phyloP scores from a whole-genome alignment of 2,797 vertebrate genomes.

The Sebastes iracundus region DNA sequence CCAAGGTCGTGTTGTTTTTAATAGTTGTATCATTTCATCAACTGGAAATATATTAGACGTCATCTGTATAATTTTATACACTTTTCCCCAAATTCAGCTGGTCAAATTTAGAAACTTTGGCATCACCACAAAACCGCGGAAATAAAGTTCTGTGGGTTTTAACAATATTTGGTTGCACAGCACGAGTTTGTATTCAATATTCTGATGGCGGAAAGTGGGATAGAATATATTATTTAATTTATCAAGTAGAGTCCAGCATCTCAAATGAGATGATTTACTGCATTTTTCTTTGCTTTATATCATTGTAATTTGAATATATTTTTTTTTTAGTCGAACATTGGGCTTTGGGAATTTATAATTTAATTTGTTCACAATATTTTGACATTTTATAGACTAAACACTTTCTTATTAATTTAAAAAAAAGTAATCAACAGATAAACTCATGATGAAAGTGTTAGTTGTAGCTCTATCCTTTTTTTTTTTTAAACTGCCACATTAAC shows the following conservation, averaged over 20 bases:
- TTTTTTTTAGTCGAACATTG: background rate
- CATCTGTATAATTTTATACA: background rate
- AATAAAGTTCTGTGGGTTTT: background rate
- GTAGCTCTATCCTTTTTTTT: too few relatives aligned
- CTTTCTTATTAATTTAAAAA: background rate
- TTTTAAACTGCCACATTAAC: too few relatives aligned
- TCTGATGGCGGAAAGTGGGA: background rate
- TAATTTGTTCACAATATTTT: background rate
- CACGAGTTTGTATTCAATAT: background rate
- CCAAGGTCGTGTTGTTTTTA: background rate
- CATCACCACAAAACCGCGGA: background rate
- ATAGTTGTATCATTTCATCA: background rate
- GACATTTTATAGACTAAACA: background rate
- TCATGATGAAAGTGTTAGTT: background rate
- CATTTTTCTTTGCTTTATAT: background rate
- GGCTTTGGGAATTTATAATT: background rate
- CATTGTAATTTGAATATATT: background rate
- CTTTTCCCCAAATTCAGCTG: background rate
- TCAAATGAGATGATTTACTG: background rate
- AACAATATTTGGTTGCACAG: background rate
- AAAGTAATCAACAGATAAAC: background rate
- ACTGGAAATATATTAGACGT: background rate
- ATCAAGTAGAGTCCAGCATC: too few relatives aligned
- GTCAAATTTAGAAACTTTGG: background rate
- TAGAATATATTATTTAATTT: background rate